Evolutionary conservation across 2,888 invertebrate genomes (phyloP), one percentile per base, ranked within the genome.

Genomic region (Diplazon laetatorius): DNA sequence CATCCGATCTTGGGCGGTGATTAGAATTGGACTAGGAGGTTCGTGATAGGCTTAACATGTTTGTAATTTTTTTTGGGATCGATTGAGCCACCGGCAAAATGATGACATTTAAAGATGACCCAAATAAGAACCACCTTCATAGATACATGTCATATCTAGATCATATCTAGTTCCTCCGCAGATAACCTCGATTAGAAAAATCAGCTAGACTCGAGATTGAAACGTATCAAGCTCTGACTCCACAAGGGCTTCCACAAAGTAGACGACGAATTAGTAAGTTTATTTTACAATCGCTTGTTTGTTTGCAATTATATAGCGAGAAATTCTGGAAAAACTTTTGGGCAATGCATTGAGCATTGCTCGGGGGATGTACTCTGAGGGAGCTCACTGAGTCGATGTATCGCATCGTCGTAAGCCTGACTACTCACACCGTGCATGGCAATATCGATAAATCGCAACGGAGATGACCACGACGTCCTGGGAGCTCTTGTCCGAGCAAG

Each of bases 391-490:
- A 48, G 39, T 30, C 57, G 25, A 30, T 42, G 50, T 59, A 46
- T 16, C 14, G 60, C 44, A 39, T 39, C 30, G 42, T 18, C 22
- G 59, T 55, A 30, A 57, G 37, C 46, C 57, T 4, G 57, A 48
- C 55, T 65, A 60, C 72, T 60, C 65, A 20, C 50, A 50, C 52
- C 44, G 39, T n/a, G n/a, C n/a, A n/a, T 46, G 68, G 84, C 86
- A 88, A 86, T 85, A 85, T 83, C 87, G 86, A 88, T 88, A 88
- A 88, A 88, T 88, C 82, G 85, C 85, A 81, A 63, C n/a, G 44
- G 72, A n/a, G 60, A 37, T 39, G 62, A 46, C n/a, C 25, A 55
- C 18, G 25, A 14, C 60, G 20, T 62, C 69, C 65, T 42, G 39
- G 48, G 70, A 70, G 42, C 60, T 74, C 55, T 72, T 71, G 69